Base-by-base conservation (phyloP, 2,797 vertebrate species). In the Enteromius trimaculatus region DNA sequence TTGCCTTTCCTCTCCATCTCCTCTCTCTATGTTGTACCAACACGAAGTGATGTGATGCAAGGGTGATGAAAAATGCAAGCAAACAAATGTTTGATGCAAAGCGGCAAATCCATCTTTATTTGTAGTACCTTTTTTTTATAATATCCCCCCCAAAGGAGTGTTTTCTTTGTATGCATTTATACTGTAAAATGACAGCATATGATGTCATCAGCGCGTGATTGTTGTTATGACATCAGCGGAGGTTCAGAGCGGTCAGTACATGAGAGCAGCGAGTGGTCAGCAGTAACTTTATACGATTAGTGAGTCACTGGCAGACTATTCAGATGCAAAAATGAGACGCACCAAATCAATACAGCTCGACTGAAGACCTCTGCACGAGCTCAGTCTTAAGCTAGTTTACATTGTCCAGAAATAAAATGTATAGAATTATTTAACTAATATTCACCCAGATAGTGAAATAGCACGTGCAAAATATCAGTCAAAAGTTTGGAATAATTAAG, bases 11-110 rank as follows among this genome's bases (percentile, higher is more conserved):
- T 79, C 6, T 51, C 23, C 19, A 47, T 39, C 55, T 75, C 29
- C 1, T 75, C 23, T 47, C 60, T 58, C 70, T 53, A 19, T 71
- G 47, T 44, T 80, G 51, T 60, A 58, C 42, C 34, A 44, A 47
- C 70, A 60, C 42, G 26, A n/a, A 29, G 21, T 42, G 58, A 60
- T 72, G 70, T 75, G 42, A 51, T 29, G 19, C 60, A 55, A 23
- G 34, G 47, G 31, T 68, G 26, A 29, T 84, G 51, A 80, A 84
- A 80, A 80, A 80, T 76, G 26, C 26, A 84, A 44, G 23, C 29
- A 77, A 17, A 26, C 76, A 79, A 68, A 69, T 4, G 16, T 17
- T 79, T n/a, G 39, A 79, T 23, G 26, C 31, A n/a, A 62, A 72
- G 37, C 31, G 19, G 8, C 66, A 71, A 79, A 42, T 49, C 31